Conservation (phyloP, 2,797 vertebrate genomes). For the Sebastes diaconus region DNA sequence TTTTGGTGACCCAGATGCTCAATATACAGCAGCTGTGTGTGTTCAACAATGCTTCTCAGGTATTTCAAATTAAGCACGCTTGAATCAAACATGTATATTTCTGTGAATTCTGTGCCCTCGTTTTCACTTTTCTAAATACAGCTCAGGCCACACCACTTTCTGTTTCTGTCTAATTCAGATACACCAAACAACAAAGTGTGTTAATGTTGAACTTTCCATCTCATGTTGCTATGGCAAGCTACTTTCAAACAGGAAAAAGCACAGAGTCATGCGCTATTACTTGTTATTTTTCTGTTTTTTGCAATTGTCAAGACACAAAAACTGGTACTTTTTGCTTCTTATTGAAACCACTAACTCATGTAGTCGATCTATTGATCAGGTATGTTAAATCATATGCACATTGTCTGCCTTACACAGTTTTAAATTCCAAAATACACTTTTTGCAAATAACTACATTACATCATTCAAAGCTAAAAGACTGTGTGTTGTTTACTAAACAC, state of each 20-base stretch:
- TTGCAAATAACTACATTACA: neutral
- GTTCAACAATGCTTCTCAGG: neutral
- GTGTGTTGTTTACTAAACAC: too few species aligned
- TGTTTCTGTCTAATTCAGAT: slow-evolving; percentile 2
- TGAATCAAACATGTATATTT: neutral
- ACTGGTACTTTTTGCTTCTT: neutral
- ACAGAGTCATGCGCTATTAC: neutral
- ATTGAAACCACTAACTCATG: neutral
- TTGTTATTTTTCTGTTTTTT: neutral
- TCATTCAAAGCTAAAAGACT: too few species aligned
- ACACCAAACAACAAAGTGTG: neutral
- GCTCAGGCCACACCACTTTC: slow-evolving; percentile 7
- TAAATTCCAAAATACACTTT: neutral
- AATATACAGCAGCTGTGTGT: neutral
- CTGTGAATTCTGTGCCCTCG: neutral
- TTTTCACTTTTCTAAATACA: slow-evolving; percentile 22
- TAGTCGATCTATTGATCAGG: neutral
- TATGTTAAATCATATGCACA: neutral
- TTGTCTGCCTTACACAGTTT: neutral
- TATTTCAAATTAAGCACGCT: neutral
- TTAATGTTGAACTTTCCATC: slow-evolving; percentile 37
- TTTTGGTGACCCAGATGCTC: slow-evolving; percentile 14
- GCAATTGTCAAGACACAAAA: neutral
- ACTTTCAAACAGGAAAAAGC: slow-evolving; percentile 19
- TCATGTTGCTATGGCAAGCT: neutral